phyloP scores from a whole-genome alignment of 2,888 invertebrate species.

The Hirudinaria manillensis region DNA sequence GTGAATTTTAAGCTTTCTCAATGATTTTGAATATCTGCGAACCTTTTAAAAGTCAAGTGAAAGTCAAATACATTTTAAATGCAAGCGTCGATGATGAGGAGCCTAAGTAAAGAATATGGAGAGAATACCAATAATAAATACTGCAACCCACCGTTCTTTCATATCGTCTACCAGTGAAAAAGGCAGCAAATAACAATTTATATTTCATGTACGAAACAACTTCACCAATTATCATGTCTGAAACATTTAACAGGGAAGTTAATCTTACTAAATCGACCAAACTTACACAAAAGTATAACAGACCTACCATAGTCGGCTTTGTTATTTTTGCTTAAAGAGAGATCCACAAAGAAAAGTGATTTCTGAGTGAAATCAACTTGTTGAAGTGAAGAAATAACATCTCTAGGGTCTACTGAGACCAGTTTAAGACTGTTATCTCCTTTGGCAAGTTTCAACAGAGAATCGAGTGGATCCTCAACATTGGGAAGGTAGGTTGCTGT shows the following conservation, averaged over 20 bases:
- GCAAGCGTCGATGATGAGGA: not conserved
- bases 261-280: not conserved
- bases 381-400: not conserved
- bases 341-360: constrained; percentile 18
- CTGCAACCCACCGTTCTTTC: constrained; percentile 22
- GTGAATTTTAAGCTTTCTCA: not conserved
- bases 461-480: constrained; percentile 15
- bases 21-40: not conserved
- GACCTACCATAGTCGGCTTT: constrained; percentile 17
- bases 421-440: not conserved
- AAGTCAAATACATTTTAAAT: not conserved
- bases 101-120: not conserved
- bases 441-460: constrained; percentile 4
- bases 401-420: not conserved
- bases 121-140: not conserved
- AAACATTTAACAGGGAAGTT: not conserved
- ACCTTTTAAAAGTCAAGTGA: not conserved
- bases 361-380: not conserved
- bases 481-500: constrained; percentile 19
- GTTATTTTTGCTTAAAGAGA: not conserved
- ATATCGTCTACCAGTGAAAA: constrained; percentile 30
- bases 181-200: constrained; percentile 32
- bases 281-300: not conserved
- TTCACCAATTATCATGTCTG: constrained; percentile 35
- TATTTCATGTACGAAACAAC: constrained; percentile 29